Percentiles rank a stretch among this genome's conserved stretches.
These are phyloP conservation scores for Lophius americanus DNA, from an alignment of 2,797 vertebrate genomes.

Conservation along the genomic window DNA sequence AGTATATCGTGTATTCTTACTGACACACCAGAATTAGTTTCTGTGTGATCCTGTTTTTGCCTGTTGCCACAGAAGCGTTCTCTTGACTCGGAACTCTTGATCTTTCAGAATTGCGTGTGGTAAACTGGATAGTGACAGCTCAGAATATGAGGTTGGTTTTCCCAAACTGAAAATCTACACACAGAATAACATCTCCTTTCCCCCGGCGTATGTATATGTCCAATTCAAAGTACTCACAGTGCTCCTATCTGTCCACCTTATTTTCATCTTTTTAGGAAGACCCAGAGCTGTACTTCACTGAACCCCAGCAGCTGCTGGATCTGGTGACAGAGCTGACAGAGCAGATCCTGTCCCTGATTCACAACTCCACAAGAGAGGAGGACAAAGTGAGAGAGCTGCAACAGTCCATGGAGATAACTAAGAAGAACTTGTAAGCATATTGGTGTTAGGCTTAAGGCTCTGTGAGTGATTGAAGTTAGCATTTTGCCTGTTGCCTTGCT, in stretches of 20 bases:
- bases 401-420: conserved; percentile 72
- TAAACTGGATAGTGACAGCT: conserved; percentile 49
- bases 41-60: neutral
- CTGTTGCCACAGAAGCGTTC: neutral
- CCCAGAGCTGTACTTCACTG: conserved; percentile 88
- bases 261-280: conserved; percentile 74
- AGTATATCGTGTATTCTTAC: no score
- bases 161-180: neutral
- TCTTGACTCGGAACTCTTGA: conserved; percentile 1
- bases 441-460: conserved; percentile 38
- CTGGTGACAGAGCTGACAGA: conserved; percentile 87
- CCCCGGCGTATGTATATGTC: neutral
- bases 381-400: conserved; percentile 83
- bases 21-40: neutral
- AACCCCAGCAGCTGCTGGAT: conserved; percentile 88
- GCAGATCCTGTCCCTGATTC: conserved; percentile 88
- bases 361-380: conserved; percentile 84
- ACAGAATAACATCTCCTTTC: neutral
- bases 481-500: neutral
- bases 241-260: neutral
- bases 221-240: neutral
- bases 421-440: conserved; percentile 80
- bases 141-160: conserved; percentile 74
- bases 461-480: neutral
- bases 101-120: conserved; percentile 48